Evolutionary conservation across 2,797 vertebrate species (phyloP).

Genomic region (Esox lucius): DNA sequence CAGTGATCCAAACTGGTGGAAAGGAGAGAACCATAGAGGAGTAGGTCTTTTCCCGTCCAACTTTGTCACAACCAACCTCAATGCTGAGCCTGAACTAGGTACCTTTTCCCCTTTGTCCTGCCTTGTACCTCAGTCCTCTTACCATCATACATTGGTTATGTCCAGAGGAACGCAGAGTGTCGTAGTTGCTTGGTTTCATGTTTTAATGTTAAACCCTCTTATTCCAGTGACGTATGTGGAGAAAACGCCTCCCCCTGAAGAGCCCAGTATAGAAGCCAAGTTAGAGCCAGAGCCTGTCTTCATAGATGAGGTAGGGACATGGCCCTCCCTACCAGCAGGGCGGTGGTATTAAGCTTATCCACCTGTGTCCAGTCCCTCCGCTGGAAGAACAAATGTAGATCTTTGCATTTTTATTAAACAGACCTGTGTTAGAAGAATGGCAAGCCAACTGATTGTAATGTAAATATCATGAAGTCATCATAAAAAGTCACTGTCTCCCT

Average conservation of each 20-base stretch:
- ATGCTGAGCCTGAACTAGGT: slow-evolving; percentile 88
- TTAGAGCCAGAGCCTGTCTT: slow-evolving; percentile 87
- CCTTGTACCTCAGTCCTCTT: neutral
- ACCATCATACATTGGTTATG: neutral
- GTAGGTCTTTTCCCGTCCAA: slow-evolving; percentile 96
- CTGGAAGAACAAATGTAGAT: no score
- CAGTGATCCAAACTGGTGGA: slow-evolving; percentile 99
- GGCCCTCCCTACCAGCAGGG: neutral
- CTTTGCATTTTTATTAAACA: no score
- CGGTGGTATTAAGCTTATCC: no score
- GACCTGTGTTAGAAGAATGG: no score
- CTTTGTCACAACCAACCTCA: slow-evolving; percentile 92
- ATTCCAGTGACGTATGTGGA: slow-evolving; percentile 69
- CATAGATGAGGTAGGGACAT: slow-evolving; percentile 88
- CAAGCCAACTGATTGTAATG: no score
- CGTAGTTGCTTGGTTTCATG: neutral
- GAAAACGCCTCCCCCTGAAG: slow-evolving; percentile 74
- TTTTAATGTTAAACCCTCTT: neutral
- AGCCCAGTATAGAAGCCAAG: slow-evolving; percentile 75
- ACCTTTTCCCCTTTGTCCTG: neutral
- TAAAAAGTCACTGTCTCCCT: neutral
- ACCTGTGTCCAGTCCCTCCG: neutral
- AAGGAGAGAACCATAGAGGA: slow-evolving; percentile 96
- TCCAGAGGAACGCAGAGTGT: neutral
- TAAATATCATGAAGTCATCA: no score